Evolutionary conservation across 2,888 invertebrate species (phyloP).

Genomic region (Drosophila neutralis): DNA sequence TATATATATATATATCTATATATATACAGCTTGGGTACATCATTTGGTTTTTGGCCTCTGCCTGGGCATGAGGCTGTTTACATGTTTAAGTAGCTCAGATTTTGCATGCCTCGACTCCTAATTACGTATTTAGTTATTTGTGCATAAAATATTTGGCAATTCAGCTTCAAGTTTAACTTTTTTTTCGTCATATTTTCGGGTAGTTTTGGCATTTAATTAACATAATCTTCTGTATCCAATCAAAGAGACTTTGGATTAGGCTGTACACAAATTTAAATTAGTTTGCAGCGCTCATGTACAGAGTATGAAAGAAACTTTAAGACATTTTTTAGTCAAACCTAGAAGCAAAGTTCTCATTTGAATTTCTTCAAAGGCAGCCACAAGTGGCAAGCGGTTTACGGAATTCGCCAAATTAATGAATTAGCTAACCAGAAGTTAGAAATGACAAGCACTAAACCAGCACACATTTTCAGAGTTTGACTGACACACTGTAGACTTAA

Average conservation of each 20-base stretch:
- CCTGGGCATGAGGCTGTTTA: conserved; percentile 35
- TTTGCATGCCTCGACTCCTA: conserved; percentile 34
- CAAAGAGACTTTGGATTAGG: conserved; percentile 10
- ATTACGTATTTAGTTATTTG: conserved; percentile 71
- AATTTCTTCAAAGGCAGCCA: conserved; percentile 13
- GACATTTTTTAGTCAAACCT: neutral
- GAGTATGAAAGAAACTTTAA: neutral
- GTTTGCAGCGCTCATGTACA: neutral
- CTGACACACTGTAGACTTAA: neutral
- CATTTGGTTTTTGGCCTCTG: conserved; percentile 37
- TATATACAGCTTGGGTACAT: conserved; percentile 16
- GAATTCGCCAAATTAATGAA: neutral
- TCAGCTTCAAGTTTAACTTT: conserved; percentile 27
- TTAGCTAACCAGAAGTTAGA: neutral
- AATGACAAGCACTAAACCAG: neutral
- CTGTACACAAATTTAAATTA: neutral
- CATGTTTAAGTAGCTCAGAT: conserved; percentile 57
- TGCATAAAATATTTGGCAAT: conserved; percentile 54
- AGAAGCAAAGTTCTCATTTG: neutral
- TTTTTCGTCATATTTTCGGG: conserved; percentile 21
- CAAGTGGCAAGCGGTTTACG: neutral
- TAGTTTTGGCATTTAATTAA: conserved; percentile 62
- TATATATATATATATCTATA: conserved; percentile 6
- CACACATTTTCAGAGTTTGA: neutral
- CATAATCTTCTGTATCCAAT: conserved; percentile 40